Evolutionary conservation across 2,888 invertebrate species (phyloP).

Genomic region (Lampropteryx suffumata): DNA sequence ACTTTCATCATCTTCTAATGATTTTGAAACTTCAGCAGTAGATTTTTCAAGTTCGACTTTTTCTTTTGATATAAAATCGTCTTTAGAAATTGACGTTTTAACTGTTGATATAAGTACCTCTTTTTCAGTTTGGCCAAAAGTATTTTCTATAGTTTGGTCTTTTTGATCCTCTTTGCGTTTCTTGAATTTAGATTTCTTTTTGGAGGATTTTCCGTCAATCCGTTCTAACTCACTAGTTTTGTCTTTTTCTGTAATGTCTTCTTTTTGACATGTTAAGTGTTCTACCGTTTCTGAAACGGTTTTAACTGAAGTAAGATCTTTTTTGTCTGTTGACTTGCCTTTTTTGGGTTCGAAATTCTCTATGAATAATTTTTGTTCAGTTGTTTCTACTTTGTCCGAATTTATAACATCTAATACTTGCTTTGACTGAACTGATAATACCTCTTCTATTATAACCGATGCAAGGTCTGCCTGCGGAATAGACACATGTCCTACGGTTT

Average conservation of each 20-base stretch:
- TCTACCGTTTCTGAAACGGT: not conserved
- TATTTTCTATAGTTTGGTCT: not conserved
- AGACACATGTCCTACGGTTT: not conserved
- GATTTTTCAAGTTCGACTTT: not conserved
- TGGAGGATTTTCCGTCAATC: not conserved
- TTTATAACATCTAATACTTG: not conserved
- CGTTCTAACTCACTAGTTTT: not conserved
- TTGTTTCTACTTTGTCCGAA: not conserved
- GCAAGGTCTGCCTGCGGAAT: not conserved
- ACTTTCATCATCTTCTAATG: not conserved
- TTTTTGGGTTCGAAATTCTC: not conserved
- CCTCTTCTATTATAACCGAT: not conserved
- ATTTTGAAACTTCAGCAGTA: not conserved
- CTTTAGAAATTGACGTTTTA: not conserved
- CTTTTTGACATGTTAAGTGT: not conserved
- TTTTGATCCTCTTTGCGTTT: not conserved
- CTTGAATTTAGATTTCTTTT: slow-evolving; percentile 8
- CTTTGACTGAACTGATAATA: not conserved
- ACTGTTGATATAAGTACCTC: not conserved
- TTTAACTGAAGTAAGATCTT: not conserved
- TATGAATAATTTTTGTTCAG: not conserved
- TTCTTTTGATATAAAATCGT: not conserved
- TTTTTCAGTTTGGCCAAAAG: not conserved
- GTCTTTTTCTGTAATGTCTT: not conserved
- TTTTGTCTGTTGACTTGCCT: not conserved